Evolutionary conservation across 2,888 invertebrate species (phyloP).

Genomic region (Philonicus albiceps): DNA sequence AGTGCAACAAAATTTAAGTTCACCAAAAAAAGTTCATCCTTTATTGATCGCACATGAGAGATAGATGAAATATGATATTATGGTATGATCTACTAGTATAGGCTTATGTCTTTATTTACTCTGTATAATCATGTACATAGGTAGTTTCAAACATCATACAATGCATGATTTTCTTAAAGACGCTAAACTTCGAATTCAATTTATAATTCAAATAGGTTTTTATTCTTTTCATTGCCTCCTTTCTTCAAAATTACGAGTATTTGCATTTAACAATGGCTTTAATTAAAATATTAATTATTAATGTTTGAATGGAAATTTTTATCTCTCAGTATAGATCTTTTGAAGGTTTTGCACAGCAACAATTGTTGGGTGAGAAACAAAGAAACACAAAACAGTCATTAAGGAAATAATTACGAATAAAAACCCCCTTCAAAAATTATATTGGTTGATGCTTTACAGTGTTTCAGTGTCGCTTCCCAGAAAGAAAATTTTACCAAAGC

Average conservation of each 20-base stretch:
- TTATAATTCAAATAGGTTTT: background rate
- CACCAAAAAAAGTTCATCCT: background rate
- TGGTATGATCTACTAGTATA: background rate
- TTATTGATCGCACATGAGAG: background rate
- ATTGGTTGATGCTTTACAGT: background rate
- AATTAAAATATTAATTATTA: background rate
- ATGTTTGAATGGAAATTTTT: background rate
- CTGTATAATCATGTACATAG: background rate
- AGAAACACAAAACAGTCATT: background rate
- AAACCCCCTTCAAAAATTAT: background rate
- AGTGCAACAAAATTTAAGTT: background rate
- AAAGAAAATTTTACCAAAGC: too few species aligned
- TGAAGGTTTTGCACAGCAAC: background rate
- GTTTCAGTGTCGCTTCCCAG: background rate
- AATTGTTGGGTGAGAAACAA: background rate
- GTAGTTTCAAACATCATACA: background rate
- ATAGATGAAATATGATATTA: too few species aligned
- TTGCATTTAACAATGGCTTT: background rate
- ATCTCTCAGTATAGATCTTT: background rate
- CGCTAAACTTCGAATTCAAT: background rate
- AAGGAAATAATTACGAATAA: background rate
- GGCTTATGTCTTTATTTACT: background rate
- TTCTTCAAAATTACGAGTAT: background rate
- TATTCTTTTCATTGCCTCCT: background rate
- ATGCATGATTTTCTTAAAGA: background rate